Base-by-base conservation (phyloP, 2,797 vertebrate genomes). In the Lates japonicus region DNA sequence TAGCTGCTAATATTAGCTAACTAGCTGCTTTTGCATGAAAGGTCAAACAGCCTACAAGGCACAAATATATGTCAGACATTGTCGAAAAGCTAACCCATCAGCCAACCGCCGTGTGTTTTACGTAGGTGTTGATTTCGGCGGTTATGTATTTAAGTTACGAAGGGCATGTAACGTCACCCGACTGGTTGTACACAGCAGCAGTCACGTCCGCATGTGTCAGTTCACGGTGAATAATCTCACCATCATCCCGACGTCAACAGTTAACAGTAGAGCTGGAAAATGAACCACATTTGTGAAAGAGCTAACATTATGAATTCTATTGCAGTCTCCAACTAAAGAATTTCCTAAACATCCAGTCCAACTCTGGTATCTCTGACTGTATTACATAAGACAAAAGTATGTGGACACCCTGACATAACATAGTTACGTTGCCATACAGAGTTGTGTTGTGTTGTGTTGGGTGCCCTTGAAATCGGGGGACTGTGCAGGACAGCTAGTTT, bases 31-130 rank as follows among this genome's bases (percentile, higher is more conserved):
- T 44, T 49, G 20, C 42, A 10, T 11, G 44, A n/a, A 52, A 88
- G 87, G 90, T 88, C 86, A 85, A 8, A 64, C 39, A 4, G 33
- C 20, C 17, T 20, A 22, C 12, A 12, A 25, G 20, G 10, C 10
- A 17, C 4, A 13, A 3, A 37, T 58, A 39, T 37, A 20, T 19
- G 8, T 35, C 10, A 58, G 51, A 22, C 3, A 9, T 14, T 39
- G 29, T 29, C 1, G 0, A 46, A 55, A 49, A 33, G 31, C 1
- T 11, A n/a, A 5, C 4, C 1, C 2, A 29, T 8, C 2, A 14
- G 3, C 1, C 9, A 59, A 1, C 1, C 9, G 0, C 5, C 0
- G 3, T 7, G 31, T 31, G 7, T 61, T 33, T 31, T 1, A 0
- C 3, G 4, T 4, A 19, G 20, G 1, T 31, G 17, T 7, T 22